These are phyloP conservation scores for Pachypeltis micranthus DNA, from an alignment of 1,140 invertebrate species.

Conservation along the genomic window DNA sequence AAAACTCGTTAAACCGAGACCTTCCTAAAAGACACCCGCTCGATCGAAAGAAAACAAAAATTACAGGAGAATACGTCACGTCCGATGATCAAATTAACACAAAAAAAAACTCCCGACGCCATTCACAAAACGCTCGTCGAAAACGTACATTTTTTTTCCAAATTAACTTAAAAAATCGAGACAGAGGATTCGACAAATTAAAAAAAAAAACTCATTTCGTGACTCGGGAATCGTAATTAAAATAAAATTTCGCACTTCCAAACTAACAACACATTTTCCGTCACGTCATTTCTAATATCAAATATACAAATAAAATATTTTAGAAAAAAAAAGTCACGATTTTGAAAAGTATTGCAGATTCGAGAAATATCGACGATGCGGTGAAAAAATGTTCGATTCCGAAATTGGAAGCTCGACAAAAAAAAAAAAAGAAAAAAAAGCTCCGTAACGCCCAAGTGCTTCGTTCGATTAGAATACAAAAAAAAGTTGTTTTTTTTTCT, in stretches of 20 bases:
- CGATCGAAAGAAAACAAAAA: too few species aligned
- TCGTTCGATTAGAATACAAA: too few species aligned
- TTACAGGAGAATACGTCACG: too few species aligned
- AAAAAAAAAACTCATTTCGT: not conserved
- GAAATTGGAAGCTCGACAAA: not conserved
- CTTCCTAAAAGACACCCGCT: too few species aligned
- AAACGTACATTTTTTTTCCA: too few species aligned
- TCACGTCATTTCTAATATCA: constrained; percentile 17
- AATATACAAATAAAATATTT: constrained; percentile 22
- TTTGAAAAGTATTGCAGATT: constrained; percentile 8
- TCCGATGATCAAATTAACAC: too few species aligned
- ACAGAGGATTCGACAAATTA: not conserved
- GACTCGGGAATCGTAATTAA: not conserved
- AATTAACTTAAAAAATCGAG: not conserved
- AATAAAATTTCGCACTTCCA: constrained; percentile 10
- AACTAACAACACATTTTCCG: constrained; percentile 15
- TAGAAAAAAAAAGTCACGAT: constrained; percentile 14
- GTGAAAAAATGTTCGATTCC: not conserved
- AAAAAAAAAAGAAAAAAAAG: constrained; percentile 5
- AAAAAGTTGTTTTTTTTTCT: too few species aligned
- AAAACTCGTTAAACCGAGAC: too few species aligned
- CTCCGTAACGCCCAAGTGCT: too few species aligned
- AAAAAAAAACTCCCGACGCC: too few species aligned
- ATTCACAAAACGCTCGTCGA: too few species aligned
- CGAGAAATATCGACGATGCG: not conserved